Conservation (phyloP, 2,113 vertebrate genomes). For the Bucco capensis region DNA sequence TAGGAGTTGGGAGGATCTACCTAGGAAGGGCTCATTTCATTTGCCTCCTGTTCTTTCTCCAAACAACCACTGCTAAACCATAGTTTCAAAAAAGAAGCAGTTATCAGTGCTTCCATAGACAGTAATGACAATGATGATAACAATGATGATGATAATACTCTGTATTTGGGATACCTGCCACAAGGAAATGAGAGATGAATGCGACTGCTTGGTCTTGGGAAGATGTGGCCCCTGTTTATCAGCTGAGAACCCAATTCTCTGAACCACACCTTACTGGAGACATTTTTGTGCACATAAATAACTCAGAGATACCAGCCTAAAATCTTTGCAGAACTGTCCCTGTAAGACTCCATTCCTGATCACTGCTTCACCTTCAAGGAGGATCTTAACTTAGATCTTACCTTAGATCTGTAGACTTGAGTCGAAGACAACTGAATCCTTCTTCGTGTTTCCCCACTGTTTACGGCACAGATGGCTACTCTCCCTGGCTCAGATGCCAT, state of each 20-base stretch:
- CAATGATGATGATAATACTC: not conserved
- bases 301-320: not conserved
- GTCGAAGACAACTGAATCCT: not conserved
- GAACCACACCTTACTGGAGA: not conserved
- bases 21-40: not conserved
- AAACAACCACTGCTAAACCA: not conserved
- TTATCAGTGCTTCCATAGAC: not conserved
- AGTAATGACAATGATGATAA: not conserved
- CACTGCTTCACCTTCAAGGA: not conserved
- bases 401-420: not conserved
- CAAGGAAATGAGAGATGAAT: not conserved
- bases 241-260: not conserved
- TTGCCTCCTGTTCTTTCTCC: not conserved
- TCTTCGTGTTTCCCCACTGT: not conserved
- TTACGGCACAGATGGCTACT: not conserved
- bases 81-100: not conserved
- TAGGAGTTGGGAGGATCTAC: not conserved
- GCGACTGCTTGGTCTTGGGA: not conserved
- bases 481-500: not conserved
- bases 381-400: not conserved
- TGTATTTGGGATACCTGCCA: not conserved
- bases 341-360: not conserved
- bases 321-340: not conserved
- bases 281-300: not conserved
- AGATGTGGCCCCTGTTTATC: not conserved